phyloP scores from a whole-genome alignment of 2,888 invertebrate genomes.

The Pandemis cinnamomeana region DNA sequence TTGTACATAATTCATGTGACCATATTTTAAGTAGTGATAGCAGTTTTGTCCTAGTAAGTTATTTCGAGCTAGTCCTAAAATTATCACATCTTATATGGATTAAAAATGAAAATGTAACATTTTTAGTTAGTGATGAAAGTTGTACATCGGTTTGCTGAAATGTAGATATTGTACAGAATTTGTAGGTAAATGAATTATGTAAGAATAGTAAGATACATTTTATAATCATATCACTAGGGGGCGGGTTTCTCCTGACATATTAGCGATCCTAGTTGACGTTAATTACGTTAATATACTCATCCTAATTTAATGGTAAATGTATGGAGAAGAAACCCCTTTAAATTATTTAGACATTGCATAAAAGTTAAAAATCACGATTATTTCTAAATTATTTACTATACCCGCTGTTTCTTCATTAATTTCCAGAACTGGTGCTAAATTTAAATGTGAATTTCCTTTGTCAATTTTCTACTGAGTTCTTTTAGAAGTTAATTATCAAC shows the following conservation, averaged over 20 bases:
- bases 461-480: neutral
- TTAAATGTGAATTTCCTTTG: constrained; percentile 19
- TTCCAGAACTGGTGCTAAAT: constrained; percentile 70
- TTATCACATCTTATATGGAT: constrained; percentile 59
- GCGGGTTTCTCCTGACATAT: constrained; percentile 34
- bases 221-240: constrained; percentile 79
- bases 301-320: constrained; percentile 31
- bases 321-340: constrained; percentile 45
- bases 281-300: constrained; percentile 24
- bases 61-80: constrained; percentile 81
- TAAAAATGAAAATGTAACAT: constrained; percentile 49
- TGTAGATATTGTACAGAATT: constrained; percentile 82
- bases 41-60: constrained; percentile 80
- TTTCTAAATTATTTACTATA: constrained; percentile 51
- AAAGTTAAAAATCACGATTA: constrained; percentile 47
- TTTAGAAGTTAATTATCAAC: neutral
- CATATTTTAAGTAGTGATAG: constrained; percentile 74
- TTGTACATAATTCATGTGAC: constrained; percentile 78
- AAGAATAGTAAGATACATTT: constrained; percentile 78
- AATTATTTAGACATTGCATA: constrained; percentile 65
- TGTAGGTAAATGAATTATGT: constrained; percentile 72
- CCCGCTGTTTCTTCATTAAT: constrained; percentile 24
- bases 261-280: constrained; percentile 17
- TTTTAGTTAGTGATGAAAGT: constrained; percentile 47
- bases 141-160: constrained; percentile 68